Conservation (phyloP, 1,140 invertebrate species). For the Pseudachorutes palmiensis region DNA sequence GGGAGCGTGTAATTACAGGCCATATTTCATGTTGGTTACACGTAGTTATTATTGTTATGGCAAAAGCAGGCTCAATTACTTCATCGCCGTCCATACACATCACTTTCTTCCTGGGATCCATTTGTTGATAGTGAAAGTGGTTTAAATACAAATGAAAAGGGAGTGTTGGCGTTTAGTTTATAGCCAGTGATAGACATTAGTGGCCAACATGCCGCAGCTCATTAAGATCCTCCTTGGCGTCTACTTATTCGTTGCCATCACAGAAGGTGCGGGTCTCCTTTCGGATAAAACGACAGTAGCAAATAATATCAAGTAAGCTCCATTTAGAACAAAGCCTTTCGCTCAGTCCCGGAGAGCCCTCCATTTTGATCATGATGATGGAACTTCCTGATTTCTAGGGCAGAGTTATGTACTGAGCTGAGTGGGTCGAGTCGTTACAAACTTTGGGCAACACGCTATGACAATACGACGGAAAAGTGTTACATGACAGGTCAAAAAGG, state of each 20-base stretch:
- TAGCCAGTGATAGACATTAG: background rate
- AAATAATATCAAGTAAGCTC: conserved; percentile 11
- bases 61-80: background rate
- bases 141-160: conserved; percentile 3
- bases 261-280: conserved; percentile 5
- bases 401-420: conserved; percentile 34
- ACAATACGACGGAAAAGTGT: conserved; percentile 30
- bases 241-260: background rate
- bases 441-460: conserved; percentile 34
- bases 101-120: background rate
- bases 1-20: too few relatives aligned
- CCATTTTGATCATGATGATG: conserved; percentile 7
- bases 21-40: too few relatives aligned
- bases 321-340: background rate
- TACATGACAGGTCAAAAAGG: conserved; percentile 34
- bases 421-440: conserved; percentile 23
- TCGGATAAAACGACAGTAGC: conserved; percentile 4
- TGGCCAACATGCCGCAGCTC: background rate
- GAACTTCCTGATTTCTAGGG: conserved; percentile 25
- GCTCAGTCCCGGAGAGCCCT: too few relatives aligned
- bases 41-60: too few relatives aligned
- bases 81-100: background rate
- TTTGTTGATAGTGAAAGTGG: background rate
- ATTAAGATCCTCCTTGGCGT: background rate
- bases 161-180: background rate